Base-by-base conservation (phyloP, 2,797 vertebrate genomes). In the Saxicola maurus region DNA sequence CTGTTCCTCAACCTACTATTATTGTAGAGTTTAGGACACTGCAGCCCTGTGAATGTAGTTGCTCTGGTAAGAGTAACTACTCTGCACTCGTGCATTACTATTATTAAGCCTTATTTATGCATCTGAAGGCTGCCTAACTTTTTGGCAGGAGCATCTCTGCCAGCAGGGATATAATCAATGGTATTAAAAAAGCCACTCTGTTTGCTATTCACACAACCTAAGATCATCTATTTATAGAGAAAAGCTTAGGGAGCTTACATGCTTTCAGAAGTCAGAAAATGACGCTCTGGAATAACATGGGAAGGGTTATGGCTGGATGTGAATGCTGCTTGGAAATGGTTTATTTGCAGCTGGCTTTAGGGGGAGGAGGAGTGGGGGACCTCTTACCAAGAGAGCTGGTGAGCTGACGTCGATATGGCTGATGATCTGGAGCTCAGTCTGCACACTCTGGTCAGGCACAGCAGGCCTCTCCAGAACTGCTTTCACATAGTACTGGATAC, bases 371-470 rank as follows among this genome's bases (percentile, higher is more conserved):
- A 33, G 45, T 1, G 12, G 52, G 68, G 46, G n/a, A 61, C 61
- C 56, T 91, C 98, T 97, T 95, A 98, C 98, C 88, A 98, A 67
- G 46, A 98, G 91, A 28, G 95, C 88, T 75, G 98, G 98, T 4
- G 97, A 96, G 94, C 97, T 98, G 96, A 98, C 93, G 12, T 98
- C 97, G 5, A 98, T 92, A 17, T 97, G 98, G 87, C 96, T 97
- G 16, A 98, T 93, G 37, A 98, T 95, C 66, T 97, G 97, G 14
- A 98, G 97, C 38, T 98, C 98, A 60, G 96, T 96, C 90, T 94
- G 94, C 12, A 97, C 97, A 1, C 92, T 96, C 40, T 96, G 97
- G 42, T 94, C 96, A 4, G 97, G 97, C 7, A 87, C 92, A 24
- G 62, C 74, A 66, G 97, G 97, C 64, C 97, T 95, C 87, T 98